Evolutionary conservation across 2,888 invertebrate species (phyloP), one percentile per base, ranked within the genome.

Genomic region (Pedicia rivosa): DNA sequence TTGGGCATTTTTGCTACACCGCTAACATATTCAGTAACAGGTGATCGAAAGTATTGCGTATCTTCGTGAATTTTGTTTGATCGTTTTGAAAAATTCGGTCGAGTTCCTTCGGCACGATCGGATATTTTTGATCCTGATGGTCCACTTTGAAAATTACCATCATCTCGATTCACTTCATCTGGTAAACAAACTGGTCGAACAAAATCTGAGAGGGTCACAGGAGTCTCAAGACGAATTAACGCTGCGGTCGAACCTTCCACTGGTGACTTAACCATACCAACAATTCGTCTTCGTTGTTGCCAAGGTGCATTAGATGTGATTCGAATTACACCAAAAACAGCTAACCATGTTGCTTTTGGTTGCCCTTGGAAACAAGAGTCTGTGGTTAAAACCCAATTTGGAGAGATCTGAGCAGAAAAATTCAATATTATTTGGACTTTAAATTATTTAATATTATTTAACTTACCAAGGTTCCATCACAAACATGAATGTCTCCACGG

Each of bases 321-420:
- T 31, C 88, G 70, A 0, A 83, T 74, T 5, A 74, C 69, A 2
- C 86, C 87, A 40, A 84, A 68, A 46, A 79, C 68, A 1, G 82
- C 86, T 17, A 75, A 72, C 88, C 88, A 88, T 55, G 86, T 83
- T 0, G 84, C 83, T 54, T 82, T 79, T 14, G 83, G 79, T 63
- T 87, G 87, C 3, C 87, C 78, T 67, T 80, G 78, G 55, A 90
- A 90, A 53, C 90, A 91, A 5, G 84, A 81, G 8, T 83, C 78
- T 0, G 88, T 83, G 17, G 88, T 87, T 27, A 87, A 65, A 8
- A 91, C 70, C 88, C 90, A 90, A 40, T 77, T 74, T 4, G 75
- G 67, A 20, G 83, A 78, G 15, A 59, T 54, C 52, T 54, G 13
- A 3, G 24, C 35, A 39, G 27, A 2, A 15, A 15, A 24, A n/a